A percentile compares a stretch with the other conserved stretches of the same genome.
Evolutionary conservation across 2,888 invertebrate genomes (phyloP).

Genomic region (Chrysodeixis includens): DNA sequence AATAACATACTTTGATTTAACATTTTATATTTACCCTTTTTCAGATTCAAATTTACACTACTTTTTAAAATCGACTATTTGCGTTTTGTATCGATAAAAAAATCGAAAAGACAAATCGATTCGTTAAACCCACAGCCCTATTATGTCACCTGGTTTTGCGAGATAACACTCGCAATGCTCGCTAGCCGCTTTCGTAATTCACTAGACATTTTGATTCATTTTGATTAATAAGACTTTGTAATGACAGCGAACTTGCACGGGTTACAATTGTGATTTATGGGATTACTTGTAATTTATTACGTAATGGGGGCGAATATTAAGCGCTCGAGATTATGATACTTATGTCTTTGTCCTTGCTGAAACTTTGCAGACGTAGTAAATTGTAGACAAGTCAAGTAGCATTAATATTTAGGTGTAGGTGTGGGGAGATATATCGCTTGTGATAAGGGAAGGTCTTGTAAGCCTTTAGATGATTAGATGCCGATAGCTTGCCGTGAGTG

Average conservation of each 20-base stretch:
- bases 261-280: constrained; percentile 65
- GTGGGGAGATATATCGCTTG: neutral
- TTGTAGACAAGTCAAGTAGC: constrained; percentile 32
- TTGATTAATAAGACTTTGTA: constrained; percentile 71
- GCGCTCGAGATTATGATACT: constrained; percentile 52
- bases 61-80: neutral
- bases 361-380: constrained; percentile 44
- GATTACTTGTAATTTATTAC: constrained; percentile 68
- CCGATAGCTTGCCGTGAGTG: neutral
- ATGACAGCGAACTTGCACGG: constrained; percentile 66
- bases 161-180: constrained; percentile 73
- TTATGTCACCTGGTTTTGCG: constrained; percentile 78
- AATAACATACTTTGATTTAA: no score
- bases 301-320: constrained; percentile 61
- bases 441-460: neutral
- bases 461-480: neutral
- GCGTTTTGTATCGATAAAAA: neutral
- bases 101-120: constrained; percentile 7
- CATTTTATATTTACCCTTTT: no score
- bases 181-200: constrained; percentile 47
- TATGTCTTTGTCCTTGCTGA: constrained; percentile 32
- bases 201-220: constrained; percentile 69
- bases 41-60: no score
- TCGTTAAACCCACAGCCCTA: constrained; percentile 40
- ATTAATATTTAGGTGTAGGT: constrained; percentile 14